A percentile compares a stretch with the other conserved stretches of the same genome.
Conservation (phyloP, 2,113 vertebrate species). For the Crotalus tigris region DNA sequence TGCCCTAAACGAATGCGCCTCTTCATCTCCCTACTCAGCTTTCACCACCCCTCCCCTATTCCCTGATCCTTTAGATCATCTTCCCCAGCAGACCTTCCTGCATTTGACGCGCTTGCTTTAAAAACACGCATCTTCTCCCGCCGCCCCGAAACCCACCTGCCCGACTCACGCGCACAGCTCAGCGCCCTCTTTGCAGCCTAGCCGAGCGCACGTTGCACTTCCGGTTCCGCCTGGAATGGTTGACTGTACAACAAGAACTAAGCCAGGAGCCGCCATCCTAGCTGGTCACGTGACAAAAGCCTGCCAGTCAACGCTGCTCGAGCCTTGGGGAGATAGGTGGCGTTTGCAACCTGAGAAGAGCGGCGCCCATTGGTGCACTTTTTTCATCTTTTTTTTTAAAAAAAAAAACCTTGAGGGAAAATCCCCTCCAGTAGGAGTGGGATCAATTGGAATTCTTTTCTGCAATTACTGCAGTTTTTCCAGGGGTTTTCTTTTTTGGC, state of each 20-base stretch:
- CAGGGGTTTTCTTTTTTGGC: background rate
- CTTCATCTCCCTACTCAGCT: background rate
- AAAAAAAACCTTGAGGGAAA: background rate
- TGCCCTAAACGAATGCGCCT: background rate
- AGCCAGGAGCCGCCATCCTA: conserved; percentile 37
- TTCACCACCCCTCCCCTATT: background rate
- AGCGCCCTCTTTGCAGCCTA: background rate
- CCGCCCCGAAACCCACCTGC: background rate
- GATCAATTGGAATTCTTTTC: background rate
- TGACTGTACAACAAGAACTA: background rate
- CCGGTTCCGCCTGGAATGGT: background rate
- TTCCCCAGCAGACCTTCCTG: background rate
- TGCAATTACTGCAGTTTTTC: background rate
- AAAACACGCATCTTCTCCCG: background rate
- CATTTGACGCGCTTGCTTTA: background rate
- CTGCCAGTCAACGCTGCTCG: background rate
- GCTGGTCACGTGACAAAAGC: conserved; percentile 46
- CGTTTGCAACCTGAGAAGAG: background rate
- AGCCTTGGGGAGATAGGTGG: no score
- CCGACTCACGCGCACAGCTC: background rate
- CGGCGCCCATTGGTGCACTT: background rate
- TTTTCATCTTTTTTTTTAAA: background rate
- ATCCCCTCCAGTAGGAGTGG: background rate
- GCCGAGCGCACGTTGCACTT: background rate
- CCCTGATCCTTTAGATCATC: background rate